Evolutionary conservation across 2,113 vertebrate species (phyloP).

Genomic region (Petromus typicus): DNA sequence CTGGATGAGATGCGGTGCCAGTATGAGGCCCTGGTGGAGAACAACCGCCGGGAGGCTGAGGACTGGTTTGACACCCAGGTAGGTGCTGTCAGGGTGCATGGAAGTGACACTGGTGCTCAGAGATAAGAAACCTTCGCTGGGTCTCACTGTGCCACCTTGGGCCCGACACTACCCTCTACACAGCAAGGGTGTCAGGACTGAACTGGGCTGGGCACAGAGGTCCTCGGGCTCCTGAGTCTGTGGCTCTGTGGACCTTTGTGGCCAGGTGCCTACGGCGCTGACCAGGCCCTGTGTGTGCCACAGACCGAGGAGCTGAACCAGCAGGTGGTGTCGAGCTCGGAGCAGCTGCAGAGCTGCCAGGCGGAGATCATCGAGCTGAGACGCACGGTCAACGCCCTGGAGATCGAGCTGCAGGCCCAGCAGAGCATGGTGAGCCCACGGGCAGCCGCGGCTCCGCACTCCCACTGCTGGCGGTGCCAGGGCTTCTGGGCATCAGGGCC

Average conservation of each 20-base stretch:
- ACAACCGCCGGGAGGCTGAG: slow-evolving; percentile 82
- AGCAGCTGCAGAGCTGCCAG: slow-evolving; percentile 85
- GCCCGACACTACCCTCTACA: not conserved
- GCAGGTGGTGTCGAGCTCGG: slow-evolving; percentile 81
- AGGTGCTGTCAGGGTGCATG: not conserved
- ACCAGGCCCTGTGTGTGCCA: not conserved
- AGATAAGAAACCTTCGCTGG: not conserved
- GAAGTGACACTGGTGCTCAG: not conserved
- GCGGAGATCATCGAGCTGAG: slow-evolving; percentile 88
- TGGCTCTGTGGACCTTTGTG: not conserved
- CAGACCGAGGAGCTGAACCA: slow-evolving; percentile 88
- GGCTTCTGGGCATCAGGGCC: not conserved
- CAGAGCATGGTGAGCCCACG: slow-evolving; percentile 83
- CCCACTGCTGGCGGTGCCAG: not conserved
- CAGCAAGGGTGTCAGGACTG: not conserved
- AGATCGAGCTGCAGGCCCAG: slow-evolving; percentile 92
- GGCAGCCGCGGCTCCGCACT: not conserved
- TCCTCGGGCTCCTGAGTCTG: not conserved
- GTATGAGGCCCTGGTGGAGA: slow-evolving; percentile 83
- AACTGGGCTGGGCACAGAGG: not conserved
- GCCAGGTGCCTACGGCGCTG: not conserved
- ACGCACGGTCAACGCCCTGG: slow-evolving; percentile 87
- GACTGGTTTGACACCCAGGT: slow-evolving; percentile 84
- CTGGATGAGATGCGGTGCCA: slow-evolving; percentile 85
- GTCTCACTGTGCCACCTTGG: not conserved